Percentiles rank a stretch among this genome's conserved stretches.
Conservation (phyloP, 2,113 vertebrate species). For the Pitta sordida region DNA sequence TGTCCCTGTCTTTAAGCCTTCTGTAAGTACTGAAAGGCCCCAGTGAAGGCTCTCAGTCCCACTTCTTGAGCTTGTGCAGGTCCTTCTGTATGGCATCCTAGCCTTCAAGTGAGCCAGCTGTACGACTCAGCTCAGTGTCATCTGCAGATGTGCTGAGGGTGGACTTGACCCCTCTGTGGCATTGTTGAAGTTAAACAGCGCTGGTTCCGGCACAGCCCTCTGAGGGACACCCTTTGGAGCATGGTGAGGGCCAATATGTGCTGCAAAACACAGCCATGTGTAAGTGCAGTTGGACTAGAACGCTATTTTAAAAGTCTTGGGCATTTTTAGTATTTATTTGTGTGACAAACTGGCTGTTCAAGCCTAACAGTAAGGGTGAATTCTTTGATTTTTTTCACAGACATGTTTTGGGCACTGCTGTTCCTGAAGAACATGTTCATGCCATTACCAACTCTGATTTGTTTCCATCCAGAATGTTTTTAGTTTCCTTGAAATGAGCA, state of each 20-base stretch:
- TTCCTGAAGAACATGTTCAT: not conserved
- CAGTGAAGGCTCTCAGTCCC: not conserved
- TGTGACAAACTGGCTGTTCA: not conserved
- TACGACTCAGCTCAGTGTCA: not conserved
- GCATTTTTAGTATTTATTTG: not conserved
- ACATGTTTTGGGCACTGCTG: not conserved
- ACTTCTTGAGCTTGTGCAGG: not conserved
- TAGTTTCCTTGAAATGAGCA: constrained; percentile 45
- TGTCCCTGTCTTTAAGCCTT: not conserved
- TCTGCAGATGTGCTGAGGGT: not conserved
- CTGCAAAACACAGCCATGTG: not conserved
- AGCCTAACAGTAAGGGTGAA: not conserved
- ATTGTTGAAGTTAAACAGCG: not conserved
- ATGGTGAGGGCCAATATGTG: not conserved
- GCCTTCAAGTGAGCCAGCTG: not conserved
- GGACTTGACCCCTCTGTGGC: not conserved
- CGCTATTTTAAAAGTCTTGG: not conserved
- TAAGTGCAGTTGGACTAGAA: not conserved
- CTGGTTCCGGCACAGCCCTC: not conserved
- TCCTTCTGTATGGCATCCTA: not conserved
- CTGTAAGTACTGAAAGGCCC: not conserved
- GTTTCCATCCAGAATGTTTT: not conserved
- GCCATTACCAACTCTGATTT: not conserved
- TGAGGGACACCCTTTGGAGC: not conserved
- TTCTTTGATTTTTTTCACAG: not conserved